phyloP scores from a whole-genome alignment of 2,113 vertebrate species.

The Solenodon paradoxus region DNA sequence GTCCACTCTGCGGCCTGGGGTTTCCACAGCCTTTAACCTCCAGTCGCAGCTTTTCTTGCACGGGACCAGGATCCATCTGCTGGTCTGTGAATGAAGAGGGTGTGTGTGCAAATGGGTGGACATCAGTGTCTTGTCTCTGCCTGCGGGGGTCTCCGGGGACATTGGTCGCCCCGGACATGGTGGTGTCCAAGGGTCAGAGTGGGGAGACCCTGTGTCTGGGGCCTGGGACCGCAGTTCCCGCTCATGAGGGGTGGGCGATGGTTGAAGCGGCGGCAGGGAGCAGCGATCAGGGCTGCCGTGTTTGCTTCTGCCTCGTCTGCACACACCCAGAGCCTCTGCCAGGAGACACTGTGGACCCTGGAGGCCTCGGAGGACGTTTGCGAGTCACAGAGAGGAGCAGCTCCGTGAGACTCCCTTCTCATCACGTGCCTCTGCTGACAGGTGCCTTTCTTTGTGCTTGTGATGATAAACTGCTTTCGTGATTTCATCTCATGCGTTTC shows the following conservation, averaged over 20 bases:
- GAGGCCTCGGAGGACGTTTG: no score
- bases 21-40: no score
- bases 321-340: not conserved
- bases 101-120: not conserved
- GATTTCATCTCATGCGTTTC: not conserved
- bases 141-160: not conserved
- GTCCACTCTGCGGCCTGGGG: not conserved
- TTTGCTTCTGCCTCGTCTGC: not conserved
- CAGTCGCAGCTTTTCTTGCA: not conserved
- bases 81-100: not conserved
- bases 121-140: not conserved
- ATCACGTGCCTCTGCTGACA: not conserved
- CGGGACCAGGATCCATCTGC: not conserved
- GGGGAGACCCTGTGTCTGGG: no score
- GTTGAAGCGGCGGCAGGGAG: not conserved
- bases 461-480: not conserved
- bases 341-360: no score
- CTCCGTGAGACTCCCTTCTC: no score
- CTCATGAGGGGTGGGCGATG: not conserved
- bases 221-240: not conserved
- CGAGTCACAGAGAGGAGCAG: not conserved
- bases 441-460: not conserved
- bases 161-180: not conserved
- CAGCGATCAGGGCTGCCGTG: accelerated
- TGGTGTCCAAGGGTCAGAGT: not conserved